Percentiles rank a stretch among this genome's conserved stretches.
Evolutionary conservation across 2,888 invertebrate species (phyloP).

Genomic region (Lasioglossum figueresi): DNA sequence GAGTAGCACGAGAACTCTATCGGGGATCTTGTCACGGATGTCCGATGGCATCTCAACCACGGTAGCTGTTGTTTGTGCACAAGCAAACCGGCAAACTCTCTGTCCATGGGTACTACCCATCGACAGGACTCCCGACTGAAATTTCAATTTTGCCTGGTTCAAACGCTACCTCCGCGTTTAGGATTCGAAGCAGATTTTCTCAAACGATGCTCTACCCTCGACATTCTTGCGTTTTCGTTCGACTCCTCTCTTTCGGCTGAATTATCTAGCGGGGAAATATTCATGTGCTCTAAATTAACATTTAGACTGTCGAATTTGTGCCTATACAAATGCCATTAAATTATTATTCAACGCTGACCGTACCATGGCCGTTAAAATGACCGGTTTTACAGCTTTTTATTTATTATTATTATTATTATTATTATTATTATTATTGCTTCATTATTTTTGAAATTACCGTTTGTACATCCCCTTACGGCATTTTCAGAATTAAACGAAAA

Average conservation of each 20-base stretch:
- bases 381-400: too few species aligned
- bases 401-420: too few species aligned
- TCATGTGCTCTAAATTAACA: not conserved
- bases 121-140: conserved; percentile 48
- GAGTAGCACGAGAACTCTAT: conserved; percentile 66
- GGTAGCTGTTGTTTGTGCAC: conserved; percentile 49
- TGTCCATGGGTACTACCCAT: conserved; percentile 24
- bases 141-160: conserved; percentile 51
- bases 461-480: too few species aligned
- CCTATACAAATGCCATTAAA: not conserved
- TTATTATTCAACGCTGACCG: too few species aligned
- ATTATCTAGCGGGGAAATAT: not conserved
- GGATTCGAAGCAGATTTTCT: conserved; percentile 20
- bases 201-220: not conserved
- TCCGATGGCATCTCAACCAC: conserved; percentile 58
- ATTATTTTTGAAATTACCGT: too few species aligned
- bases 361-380: too few species aligned
- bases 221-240: too few species aligned
- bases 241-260: not conserved
- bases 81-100: not conserved
- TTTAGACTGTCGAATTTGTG: not conserved
- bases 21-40: conserved; percentile 68
- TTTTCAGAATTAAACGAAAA: too few species aligned
- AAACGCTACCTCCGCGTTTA: conserved; percentile 15
- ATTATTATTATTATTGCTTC: too few species aligned